A percentile compares a stretch with the other conserved stretches of the same genome.
Conservation (phyloP, 2,113 vertebrate species). For the Myxocyprinus asiaticus region DNA sequence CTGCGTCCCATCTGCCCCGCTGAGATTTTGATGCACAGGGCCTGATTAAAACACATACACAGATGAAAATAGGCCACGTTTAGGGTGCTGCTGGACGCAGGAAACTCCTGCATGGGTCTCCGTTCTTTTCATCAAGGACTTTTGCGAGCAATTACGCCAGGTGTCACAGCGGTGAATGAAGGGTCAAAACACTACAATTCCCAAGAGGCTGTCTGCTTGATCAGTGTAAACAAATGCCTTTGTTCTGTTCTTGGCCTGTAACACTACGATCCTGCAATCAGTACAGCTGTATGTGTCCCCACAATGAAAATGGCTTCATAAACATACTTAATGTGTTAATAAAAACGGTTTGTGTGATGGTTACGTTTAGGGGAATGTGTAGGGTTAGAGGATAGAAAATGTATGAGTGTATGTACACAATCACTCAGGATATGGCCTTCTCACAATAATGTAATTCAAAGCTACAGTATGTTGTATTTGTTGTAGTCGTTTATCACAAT, state of each 20-base stretch:
- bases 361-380: too few relatives aligned
- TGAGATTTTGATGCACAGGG: constrained; percentile 74
- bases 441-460: too few relatives aligned
- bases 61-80: constrained; percentile 41
- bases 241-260: background rate
- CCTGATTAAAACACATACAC: constrained; percentile 69
- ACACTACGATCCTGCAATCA: background rate
- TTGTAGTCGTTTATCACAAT: too few relatives aligned
- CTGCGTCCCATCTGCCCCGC: constrained; percentile 76
- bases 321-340: too few relatives aligned
- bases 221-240: constrained; percentile 24
- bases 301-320: constrained; percentile 6
- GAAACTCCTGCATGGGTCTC: constrained; percentile 11
- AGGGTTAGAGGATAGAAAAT: too few relatives aligned
- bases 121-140: background rate
- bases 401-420: too few relatives aligned
- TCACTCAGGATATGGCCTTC: too few relatives aligned
- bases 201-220: constrained; percentile 11
- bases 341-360: too few relatives aligned
- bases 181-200: constrained; percentile 52
- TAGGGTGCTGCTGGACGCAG: constrained; percentile 16
- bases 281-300: background rate
- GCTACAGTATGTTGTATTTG: too few relatives aligned
- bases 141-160: constrained; percentile 52
- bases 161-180: constrained; percentile 37